These are phyloP conservation scores for Orycteropus afer DNA, from an alignment of 2,113 vertebrate species.

Conservation along the genomic window DNA sequence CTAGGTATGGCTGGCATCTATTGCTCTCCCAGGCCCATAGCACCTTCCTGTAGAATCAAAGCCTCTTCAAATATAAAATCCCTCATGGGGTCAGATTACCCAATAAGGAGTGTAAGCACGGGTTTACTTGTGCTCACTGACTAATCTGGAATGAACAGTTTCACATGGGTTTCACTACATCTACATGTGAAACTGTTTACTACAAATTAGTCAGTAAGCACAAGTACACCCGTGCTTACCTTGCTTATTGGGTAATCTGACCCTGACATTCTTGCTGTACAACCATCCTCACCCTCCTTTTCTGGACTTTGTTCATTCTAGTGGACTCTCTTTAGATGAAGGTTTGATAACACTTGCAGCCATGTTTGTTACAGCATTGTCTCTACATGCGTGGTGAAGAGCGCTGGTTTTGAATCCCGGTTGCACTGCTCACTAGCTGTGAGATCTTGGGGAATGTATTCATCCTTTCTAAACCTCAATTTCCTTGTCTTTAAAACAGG, in stretches of 20 bases:
- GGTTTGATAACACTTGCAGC: conserved; percentile 4
- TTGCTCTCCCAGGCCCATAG: too few relatives aligned
- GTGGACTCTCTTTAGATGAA: conserved; percentile 47
- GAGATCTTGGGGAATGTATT: conserved; percentile 15
- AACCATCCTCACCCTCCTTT: neutral
- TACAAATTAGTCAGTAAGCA: neutral
- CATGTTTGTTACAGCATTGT: conserved; percentile 35
- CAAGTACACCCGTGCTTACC: neutral
- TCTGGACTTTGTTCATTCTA: conserved; percentile 34
- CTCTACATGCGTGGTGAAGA: neutral
- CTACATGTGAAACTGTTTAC: neutral
- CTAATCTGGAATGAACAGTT: too few relatives aligned
- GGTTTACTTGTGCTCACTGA: neutral
- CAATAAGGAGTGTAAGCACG: neutral
- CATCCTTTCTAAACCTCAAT: conserved; percentile 7
- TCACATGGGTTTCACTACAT: neutral
- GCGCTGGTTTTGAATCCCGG: neutral
- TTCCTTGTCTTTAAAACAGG: conserved; percentile 41
- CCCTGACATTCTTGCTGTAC: neutral
- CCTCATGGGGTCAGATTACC: too few relatives aligned
- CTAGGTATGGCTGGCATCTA: too few relatives aligned
- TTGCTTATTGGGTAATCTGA: neutral
- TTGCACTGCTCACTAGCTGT: neutral
- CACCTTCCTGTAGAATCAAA: too few relatives aligned
- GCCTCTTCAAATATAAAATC: too few relatives aligned